Evolutionary conservation across 2,113 vertebrate genomes (phyloP), one percentile per base, ranked within the genome.

Genomic region (Lethenteron reissneri): DNA sequence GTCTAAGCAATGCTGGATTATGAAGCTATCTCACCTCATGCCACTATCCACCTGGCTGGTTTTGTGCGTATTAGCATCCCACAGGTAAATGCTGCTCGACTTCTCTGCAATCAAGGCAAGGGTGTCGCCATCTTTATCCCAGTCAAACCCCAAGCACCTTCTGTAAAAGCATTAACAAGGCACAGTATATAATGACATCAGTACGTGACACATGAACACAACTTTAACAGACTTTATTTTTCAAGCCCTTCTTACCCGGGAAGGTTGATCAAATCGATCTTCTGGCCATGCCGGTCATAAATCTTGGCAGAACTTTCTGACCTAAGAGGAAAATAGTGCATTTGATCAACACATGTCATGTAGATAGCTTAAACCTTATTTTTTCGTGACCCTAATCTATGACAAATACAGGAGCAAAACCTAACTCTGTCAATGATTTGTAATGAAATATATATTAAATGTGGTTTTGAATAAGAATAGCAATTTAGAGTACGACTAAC

Each of bases 241-340:
- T 41, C 5, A 41, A 41, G 41, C 41, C 25, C 11, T 75, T 82
- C 84, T 79, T 78, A 96, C 94, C 92, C 88, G 11, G 88, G 80
- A 70, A 97, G 83, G 70, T 58, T 86, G 75, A 99, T 81, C 81
- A 92, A 88, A 80, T 89, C 86, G 81, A 76, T 89, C 80, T 86
- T 92, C 77, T 96, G 86, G 74, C 92, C 94, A 84, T 96, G 90
- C 58, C 92, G 86, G 85, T 99, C 90, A 83, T 90, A 95, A 77
- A 99, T 90, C 82, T 91, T 91, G n/a, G 25, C 64, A 68, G 64
- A 68, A 25, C 25, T 68, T n/a, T 68, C 64, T 17, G 64, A 68
- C n/a, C 64, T 68, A 25, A 10, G 10, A 41, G 41, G 41, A 41
- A 41, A 41, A 41, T 41, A 5, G 41, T 41, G 41, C 3, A 41